Conservation (phyloP, 2,113 vertebrate genomes). For the Ammospiza nelsoni region DNA sequence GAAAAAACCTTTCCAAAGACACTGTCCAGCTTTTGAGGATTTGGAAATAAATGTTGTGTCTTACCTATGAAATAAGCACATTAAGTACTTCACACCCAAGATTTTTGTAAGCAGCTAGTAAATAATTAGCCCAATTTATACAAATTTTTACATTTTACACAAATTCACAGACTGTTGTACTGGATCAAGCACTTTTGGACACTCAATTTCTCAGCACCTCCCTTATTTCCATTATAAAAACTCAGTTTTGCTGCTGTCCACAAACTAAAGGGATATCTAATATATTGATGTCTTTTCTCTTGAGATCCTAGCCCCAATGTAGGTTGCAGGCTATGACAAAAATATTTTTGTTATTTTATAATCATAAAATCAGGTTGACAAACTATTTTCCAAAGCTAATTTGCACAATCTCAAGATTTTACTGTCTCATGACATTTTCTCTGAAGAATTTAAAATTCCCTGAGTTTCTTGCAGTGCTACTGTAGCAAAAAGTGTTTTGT, state of each 20-base stretch:
- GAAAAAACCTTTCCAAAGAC: background rate
- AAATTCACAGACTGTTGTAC: background rate
- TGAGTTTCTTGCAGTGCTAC: background rate
- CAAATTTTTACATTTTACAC: background rate
- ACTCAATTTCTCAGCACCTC: background rate
- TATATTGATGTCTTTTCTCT: background rate
- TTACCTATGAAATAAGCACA: fast-evolving
- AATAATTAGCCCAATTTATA: background rate
- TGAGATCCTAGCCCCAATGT: background rate
- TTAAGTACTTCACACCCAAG: background rate
- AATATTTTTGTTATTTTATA: background rate
- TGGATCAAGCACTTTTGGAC: background rate
- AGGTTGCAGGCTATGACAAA: background rate
- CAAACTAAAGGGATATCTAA: background rate
- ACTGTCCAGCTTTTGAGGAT: background rate
- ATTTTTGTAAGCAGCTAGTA: background rate
- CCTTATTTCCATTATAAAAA: background rate
- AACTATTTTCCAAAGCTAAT: background rate
- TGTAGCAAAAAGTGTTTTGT: background rate
- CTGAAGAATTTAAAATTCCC: background rate
- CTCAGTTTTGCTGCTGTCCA: background rate
- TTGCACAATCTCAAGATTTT: background rate
- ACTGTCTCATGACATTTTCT: background rate
- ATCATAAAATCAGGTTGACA: background rate
- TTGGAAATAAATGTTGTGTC: background rate